Evolutionary conservation across 2,113 vertebrate genomes (phyloP).

Genomic region (Micronisus gabar): DNA sequence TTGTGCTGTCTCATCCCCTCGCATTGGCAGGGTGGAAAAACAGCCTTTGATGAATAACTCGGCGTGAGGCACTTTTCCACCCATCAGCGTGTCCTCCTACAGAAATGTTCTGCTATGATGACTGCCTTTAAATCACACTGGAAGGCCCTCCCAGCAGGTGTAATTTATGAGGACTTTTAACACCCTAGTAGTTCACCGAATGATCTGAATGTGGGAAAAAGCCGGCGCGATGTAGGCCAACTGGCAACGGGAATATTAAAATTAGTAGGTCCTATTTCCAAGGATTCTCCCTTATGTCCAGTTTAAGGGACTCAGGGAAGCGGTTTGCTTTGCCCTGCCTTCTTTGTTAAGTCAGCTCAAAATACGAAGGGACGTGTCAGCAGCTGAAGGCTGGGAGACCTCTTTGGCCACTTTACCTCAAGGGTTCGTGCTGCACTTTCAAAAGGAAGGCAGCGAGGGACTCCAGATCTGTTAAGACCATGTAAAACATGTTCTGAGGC

Average conservation of each 20-base stretch:
- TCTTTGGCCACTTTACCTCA: neutral
- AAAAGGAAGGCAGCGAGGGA: neutral
- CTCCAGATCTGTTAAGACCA: neutral
- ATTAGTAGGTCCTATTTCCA: neutral
- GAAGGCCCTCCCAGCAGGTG: constrained; percentile 7
- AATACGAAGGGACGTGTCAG: fast-evolving
- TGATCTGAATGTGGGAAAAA: neutral
- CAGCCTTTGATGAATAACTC: constrained; percentile 29
- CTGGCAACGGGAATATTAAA: neutral
- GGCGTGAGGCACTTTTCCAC: neutral
- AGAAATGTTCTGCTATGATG: constrained; percentile 27
- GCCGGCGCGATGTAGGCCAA: fast-evolving
- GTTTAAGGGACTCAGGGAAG: neutral
- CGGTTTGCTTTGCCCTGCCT: neutral
- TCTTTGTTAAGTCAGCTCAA: neutral
- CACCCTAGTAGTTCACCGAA: neutral
- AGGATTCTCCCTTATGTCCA: fast-evolving
- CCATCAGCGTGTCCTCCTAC: constrained; percentile 36
- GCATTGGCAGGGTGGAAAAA: neutral
- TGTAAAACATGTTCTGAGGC: neutral
- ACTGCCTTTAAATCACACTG: constrained; percentile 22
- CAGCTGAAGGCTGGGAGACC: neutral
- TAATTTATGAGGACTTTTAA: constrained; percentile 26
- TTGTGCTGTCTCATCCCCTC: neutral
- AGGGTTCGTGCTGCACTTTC: neutral